These are phyloP conservation scores for Dreissena rostriformis DNA, from an alignment of 1,140 invertebrate genomes.

Conservation along the genomic window DNA sequence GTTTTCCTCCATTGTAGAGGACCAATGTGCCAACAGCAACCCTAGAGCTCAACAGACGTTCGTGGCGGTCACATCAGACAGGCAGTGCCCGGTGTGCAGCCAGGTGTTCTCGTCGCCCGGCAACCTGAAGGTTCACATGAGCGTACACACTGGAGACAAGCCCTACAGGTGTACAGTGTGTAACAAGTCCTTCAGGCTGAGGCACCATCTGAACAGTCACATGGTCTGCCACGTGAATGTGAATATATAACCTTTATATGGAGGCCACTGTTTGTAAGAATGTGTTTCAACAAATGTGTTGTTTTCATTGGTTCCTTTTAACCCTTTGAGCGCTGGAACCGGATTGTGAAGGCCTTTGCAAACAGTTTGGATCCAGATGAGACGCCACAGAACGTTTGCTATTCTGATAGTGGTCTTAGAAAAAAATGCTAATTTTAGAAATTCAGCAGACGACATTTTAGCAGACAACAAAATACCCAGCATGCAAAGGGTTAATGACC, in stretches of 20 bases:
- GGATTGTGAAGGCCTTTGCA: too few species aligned
- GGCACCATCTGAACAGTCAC: neutral
- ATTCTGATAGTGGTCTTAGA: too few species aligned
- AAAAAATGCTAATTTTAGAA: too few species aligned
- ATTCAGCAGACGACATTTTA: too few species aligned
- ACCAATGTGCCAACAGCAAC: too few species aligned
- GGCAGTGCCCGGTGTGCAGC: neutral
- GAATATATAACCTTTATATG: neutral
- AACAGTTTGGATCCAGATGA: too few species aligned
- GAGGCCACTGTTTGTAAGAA: neutral
- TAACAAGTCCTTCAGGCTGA: neutral
- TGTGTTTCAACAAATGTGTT: neutral
- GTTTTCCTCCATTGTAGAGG: neutral
- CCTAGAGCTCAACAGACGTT: neutral
- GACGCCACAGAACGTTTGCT: too few species aligned
- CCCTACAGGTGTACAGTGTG: conserved; percentile 2
- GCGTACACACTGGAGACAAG: conserved; percentile 9
- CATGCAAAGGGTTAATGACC: too few species aligned
- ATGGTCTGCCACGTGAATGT: neutral
- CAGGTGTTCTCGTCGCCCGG: neutral
- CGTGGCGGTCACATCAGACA: neutral
- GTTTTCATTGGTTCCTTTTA: neutral
- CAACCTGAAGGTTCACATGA: neutral
- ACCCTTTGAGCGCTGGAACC: too few species aligned
- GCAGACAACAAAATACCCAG: too few species aligned